These are phyloP conservation scores for Cerastis rubricosa DNA, from an alignment of 2,888 invertebrate species.

Conservation along the genomic window DNA sequence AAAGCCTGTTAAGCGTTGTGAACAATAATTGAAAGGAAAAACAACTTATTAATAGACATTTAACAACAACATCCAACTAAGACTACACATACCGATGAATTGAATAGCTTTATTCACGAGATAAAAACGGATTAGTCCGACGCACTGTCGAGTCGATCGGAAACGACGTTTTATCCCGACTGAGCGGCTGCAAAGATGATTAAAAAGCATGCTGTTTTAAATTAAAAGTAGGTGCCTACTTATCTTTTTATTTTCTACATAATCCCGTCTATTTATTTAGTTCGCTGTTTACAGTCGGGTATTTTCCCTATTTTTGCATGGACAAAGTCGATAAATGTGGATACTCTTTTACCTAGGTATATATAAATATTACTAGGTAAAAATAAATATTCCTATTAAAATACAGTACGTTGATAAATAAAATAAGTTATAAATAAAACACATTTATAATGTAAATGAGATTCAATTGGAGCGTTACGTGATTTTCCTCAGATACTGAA, in stretches of 20 bases:
- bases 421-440: conserved; percentile 25
- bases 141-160: too few species aligned
- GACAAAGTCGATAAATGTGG: background rate
- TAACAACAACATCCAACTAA: background rate
- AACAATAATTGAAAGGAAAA: background rate
- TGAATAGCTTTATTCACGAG: background rate
- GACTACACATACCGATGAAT: too few species aligned
- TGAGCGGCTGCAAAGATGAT: too few species aligned
- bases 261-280: too few species aligned
- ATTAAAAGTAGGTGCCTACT: too few species aligned
- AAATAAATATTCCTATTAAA: conserved; percentile 19
- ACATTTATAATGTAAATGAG: conserved; percentile 40
- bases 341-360: background rate
- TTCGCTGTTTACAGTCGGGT: too few species aligned
- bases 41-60: conserved; percentile 8
- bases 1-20: background rate
- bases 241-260: too few species aligned
- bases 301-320: background rate
- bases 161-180: too few species aligned
- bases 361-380: too few species aligned
- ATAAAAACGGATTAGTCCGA: too few species aligned
- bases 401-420: conserved; percentile 29
- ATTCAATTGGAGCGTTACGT: conserved; percentile 36
- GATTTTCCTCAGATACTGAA: conserved; percentile 32
- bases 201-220: too few species aligned